Evolutionary conservation across 2,888 invertebrate genomes (phyloP), one percentile per base, ranked within the genome.

Genomic region (Acleris literana): DNA sequence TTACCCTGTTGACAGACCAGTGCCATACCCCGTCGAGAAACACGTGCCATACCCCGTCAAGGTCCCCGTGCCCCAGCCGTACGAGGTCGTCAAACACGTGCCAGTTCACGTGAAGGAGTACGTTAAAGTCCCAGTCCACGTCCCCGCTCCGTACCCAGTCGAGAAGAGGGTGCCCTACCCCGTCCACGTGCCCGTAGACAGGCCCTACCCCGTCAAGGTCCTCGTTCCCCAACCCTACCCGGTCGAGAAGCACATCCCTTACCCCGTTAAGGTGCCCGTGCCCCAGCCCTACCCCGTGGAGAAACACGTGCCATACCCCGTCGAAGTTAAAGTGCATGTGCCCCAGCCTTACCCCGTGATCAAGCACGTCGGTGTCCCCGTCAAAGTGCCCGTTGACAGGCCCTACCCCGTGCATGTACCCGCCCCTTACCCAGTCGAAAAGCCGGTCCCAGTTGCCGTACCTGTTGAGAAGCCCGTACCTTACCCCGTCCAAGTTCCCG

Each of bases 221-320:
- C 91, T 94, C 64, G 96, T 96, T 64, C 96, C 96, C 68, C 96
- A 96, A 77, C 96, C 96, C 74, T 96, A 96, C 89, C 96, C 96
- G 71, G 96, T 96, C 18, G 96, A 96, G 86, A 96, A 96, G 85
- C 94, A 94, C 82, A 86, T 96, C 16, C 96, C 94, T 44, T 94
- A 94, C 83, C 96, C 96, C 75, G 95, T 97, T 17, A 95, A 96
- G 91, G 95, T 96, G 56, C 95, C 93, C 69, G 95, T 96, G 65
- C 96, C 96, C 74, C 94, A 94, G 75, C 96, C 96, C 75, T 96
- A 96, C 91, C 96, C 96, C 78, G 96, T 96, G 74, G 95, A 95
- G 84, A 96, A 95, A 90, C 95, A 92, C 82, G 94, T 95, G 77
- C 95, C 95, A 78, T 94, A 94, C 80, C 95, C 95, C 71, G 96